A percentile compares a stretch with the other conserved stretches of the same genome.
phyloP scores from a whole-genome alignment of 2,888 invertebrate species.

The Limnephilus marmoratus region DNA sequence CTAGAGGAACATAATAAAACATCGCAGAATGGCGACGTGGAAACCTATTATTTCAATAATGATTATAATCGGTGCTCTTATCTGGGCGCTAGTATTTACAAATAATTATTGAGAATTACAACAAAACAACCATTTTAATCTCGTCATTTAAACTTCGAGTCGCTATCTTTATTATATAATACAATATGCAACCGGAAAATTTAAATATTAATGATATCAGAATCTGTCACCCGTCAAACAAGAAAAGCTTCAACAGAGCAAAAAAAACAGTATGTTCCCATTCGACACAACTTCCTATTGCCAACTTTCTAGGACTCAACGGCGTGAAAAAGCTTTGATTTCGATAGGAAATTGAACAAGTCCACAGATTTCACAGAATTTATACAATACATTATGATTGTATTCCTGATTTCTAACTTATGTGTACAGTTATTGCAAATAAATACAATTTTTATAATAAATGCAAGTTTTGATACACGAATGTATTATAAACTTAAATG shows the following conservation, averaged over 20 bases:
- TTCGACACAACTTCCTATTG: neutral
- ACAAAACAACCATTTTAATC: conserved; percentile 50
- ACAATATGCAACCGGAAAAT: neutral
- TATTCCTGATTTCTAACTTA: neutral
- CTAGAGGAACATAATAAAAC: conserved; percentile 58
- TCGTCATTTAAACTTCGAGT: conserved; percentile 26
- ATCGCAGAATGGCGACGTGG: neutral
- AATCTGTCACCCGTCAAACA: neutral
- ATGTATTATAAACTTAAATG: neutral
- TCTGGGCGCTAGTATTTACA: conserved; percentile 4
- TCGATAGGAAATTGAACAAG: neutral
- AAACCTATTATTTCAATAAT: conserved; percentile 4
- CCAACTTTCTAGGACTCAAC: neutral
- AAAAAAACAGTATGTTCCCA: neutral
- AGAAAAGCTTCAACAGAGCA: conserved; percentile 17
- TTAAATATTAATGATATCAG: neutral
- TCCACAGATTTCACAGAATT: neutral
- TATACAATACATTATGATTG: neutral
- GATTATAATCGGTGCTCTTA: conserved; percentile 21
- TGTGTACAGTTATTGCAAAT: conserved; percentile 12
- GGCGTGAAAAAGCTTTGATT: neutral
- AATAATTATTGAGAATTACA: conserved; percentile 36
- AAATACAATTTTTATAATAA: neutral
- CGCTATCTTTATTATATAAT: conserved; percentile 3
- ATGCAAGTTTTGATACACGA: neutral